A percentile compares a stretch with the other conserved stretches of the same genome.
Conservation (phyloP, 2,113 vertebrate species). For the Coryphaenoides rupestris region DNA sequence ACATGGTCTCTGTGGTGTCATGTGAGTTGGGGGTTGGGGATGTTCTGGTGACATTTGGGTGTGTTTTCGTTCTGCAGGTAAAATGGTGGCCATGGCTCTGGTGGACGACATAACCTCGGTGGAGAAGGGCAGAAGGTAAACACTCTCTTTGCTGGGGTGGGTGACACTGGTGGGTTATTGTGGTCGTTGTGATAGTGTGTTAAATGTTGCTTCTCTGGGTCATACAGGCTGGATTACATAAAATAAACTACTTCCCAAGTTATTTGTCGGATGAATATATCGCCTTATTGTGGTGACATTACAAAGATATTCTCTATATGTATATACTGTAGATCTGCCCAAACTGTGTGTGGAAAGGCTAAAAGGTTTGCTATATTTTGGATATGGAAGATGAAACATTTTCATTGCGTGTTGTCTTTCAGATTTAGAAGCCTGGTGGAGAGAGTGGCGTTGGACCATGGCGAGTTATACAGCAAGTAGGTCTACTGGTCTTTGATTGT, state of each 20-base stretch:
- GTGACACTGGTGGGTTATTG: neutral
- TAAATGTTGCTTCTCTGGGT: neutral
- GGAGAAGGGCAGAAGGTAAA: conserved; percentile 80
- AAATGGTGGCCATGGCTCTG: conserved; percentile 84
- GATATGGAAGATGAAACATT: no score
- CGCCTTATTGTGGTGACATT: no score
- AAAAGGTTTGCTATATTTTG: no score
- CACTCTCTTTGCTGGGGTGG: neutral
- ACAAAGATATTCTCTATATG: no score
- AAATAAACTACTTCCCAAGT: no score
- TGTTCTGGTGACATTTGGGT: no score
- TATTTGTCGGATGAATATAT: no score
- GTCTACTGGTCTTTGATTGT: conserved; percentile 13
- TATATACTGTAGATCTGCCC: no score
- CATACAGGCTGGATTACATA: no score
- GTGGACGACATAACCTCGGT: conserved; percentile 82
- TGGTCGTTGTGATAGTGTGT: neutral
- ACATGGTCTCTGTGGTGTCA: no score
- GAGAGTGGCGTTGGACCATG: conserved; percentile 81
- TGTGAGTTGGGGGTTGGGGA: no score
- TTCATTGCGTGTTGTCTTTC: conserved; percentile 9
- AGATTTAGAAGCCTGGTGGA: conserved; percentile 85
- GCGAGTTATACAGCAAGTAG: conserved; percentile 83
- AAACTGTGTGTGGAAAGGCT: neutral
- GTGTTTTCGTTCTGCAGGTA: conserved; percentile 67